Base-by-base conservation (phyloP, 2,797 vertebrate species). In the Adrianichthys oophorus region DNA sequence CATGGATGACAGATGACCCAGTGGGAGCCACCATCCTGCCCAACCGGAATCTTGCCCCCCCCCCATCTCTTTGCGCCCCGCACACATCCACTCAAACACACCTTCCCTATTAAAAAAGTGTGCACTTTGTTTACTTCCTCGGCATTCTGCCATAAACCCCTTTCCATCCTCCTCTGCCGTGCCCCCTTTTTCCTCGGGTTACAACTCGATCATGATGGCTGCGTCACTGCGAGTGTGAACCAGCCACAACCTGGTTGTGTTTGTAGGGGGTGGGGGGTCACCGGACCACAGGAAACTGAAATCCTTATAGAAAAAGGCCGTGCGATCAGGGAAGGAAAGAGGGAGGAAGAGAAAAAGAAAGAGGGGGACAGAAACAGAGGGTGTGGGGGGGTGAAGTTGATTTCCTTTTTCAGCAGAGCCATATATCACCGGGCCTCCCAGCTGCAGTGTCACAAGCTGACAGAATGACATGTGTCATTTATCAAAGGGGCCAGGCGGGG, bases 381-480 rank as follows among this genome's bases (percentile, higher is more conserved):
- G 66, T 50, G 50, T 49, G 53, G 47, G 65, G 78, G 67, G 95
- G 96, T 95, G 90, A 92, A 89, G 88, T 89, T 95, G 95, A 95
- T 96, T 95, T 96, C 95, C 95, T 95, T 96, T 95, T 95, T 93
- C 94, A 95, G 92, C 88, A 74, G 91, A 92, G 92, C 93, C 93
- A 95, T 98, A 94, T 91, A 97, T 98, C 95, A 97, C 91, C 71
- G 54, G 94, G 92, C 94, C 94, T 95, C 95, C 94, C 96, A 96
- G 95, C 95, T 95, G 95, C 94, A 92, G 92, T 95, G 95, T 96
- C 95, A 96, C 93, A 90, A 93, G 87, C 93, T 95, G 96, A 98
- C 96, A 97, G 96, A 97, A 98, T 97, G 96, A 96, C 95, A 94
- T 94, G 95, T 98, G 96, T 97, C 96, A 98, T 98, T 97, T 97